Conservation (phyloP, 1,140 invertebrate genomes). For the Lepidotrigona ventralis region DNA sequence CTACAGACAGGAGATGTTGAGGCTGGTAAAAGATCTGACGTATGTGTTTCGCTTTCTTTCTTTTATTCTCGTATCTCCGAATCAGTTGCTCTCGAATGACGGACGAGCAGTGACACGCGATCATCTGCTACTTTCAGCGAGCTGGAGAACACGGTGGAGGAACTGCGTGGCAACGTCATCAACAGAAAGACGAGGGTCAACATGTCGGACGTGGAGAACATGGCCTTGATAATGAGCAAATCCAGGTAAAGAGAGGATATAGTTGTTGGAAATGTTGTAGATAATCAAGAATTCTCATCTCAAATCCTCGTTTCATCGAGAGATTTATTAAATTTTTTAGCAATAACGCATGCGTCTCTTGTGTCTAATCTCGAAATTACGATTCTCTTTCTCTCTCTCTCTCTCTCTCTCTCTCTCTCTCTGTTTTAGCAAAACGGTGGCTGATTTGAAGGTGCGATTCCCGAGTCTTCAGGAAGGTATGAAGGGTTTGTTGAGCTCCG, state of each 20-base stretch:
- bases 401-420: background rate
- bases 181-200: conserved; percentile 96
- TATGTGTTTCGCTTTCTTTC: conserved; percentile 76
- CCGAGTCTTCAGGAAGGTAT: conserved; percentile 93
- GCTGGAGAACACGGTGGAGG: conserved; percentile 96
- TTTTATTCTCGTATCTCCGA: background rate
- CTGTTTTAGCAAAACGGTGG: conserved; percentile 91
- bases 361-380: no score
- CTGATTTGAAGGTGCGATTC: conserved; percentile 95
- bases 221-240: conserved; percentile 94
- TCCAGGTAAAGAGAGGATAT: conserved; percentile 82
- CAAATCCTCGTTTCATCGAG: no score
- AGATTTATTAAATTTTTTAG: no score
- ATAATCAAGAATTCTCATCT: no score
- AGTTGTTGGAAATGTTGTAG: no score
- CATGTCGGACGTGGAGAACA: conserved; percentile 97
- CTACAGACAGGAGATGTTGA: conserved; percentile 94
- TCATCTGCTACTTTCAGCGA: conserved; percentile 81
- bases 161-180: conserved; percentile 95
- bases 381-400: no score
- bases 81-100: no score
- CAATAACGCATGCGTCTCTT: no score
- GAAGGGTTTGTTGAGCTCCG: conserved; percentile 91
- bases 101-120: no score
- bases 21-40: conserved; percentile 94